Evolutionary conservation across 64 coral and sea anemone species (phyloP).

Genomic region (Montipora sp.): DNA sequence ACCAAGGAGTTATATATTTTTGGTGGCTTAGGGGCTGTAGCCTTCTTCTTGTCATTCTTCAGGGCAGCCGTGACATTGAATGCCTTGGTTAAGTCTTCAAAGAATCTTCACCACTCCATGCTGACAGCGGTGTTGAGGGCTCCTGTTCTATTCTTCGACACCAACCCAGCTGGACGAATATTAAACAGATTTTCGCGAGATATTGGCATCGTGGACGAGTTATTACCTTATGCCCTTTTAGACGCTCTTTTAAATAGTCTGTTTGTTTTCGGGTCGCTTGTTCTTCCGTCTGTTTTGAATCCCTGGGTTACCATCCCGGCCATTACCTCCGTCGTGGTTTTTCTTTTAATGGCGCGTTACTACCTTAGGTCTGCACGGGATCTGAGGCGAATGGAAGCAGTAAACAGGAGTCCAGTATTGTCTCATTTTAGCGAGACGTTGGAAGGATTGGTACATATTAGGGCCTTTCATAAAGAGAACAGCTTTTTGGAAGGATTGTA

Average conservation of each 20-base stretch:
- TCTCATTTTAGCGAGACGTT: no score
- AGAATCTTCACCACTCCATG: conserved; percentile 47
- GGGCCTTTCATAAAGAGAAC: conserved; percentile 10
- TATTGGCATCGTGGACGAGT: conserved; percentile 9
- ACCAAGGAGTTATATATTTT: conserved; percentile 12
- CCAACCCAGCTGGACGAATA: no score
- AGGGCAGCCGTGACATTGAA: conserved; percentile 18
- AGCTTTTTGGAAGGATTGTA: conserved; percentile 55
- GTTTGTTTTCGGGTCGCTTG: conserved; percentile 25
- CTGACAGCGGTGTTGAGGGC: conserved; percentile 31
- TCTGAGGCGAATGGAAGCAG: not conserved
- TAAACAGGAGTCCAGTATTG: no score
- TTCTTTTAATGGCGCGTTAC: conserved; percentile 30
- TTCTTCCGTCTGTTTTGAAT: conserved; percentile 18
- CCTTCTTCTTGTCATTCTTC: conserved; percentile 39
- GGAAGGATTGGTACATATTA: no score
- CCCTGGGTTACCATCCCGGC: no score
- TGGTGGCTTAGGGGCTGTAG: conserved; percentile 13
- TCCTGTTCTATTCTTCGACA: not conserved
- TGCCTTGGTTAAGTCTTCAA: conserved; percentile 3
- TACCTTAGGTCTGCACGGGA: conserved; percentile 73
- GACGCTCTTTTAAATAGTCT: conserved; percentile 37
- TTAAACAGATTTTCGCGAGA: no score
- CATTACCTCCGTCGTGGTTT: conserved; percentile 6
- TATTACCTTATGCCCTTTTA: conserved; percentile 44